Evolutionary conservation across 2,888 invertebrate species (phyloP), one percentile per base, ranked within the genome.

Genomic region (Ornithoptera priamus): DNA sequence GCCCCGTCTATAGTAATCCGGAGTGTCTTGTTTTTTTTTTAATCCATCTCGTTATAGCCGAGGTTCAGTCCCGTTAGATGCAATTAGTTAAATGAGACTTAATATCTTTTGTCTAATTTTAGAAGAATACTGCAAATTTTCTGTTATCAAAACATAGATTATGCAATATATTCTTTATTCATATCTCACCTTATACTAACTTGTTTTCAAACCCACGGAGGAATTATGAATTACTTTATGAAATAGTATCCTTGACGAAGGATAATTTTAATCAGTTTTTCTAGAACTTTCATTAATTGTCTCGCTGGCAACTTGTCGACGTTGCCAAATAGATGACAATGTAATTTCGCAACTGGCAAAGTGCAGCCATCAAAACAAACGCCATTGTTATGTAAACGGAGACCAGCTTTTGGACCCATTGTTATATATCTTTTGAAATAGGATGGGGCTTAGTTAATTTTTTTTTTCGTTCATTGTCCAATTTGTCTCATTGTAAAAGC

Each of bases 301-400:
- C 53, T 39, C 50, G 60, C 63, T 61, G 60, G 67, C 64, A 70
- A 67, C 46, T 67, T 60, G 20, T 63, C 71, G 72, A 72, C 69
- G 71, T 76, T 76, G 74, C 75, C 58, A 73, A 72, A 76, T 67
- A 56, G 60, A 69, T 68, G 68, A 75, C 73, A 74, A 73, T 74
- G 73, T 60, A 62, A 68, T 74, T 75, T 74, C 68, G 73, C 70
- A 70, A 73, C 65, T 71, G 59, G 71, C 69, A 71, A 71, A 65
- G 65, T 57, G 61, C 68, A 62, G 68, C 70, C 72, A 72, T 72
- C 72, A 72, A 71, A 70, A 72, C 71, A 67, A 66, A 67, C 68
- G 71, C 65, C 61, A 68, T 72, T 69, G 73, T 73, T 74, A 62
- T 58, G 67, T 72, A 59, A 46, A 62, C 65, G 53, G 42, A 63